Base-by-base conservation (phyloP, 2,888 invertebrate species). In the Drosophila cracens region DNA sequence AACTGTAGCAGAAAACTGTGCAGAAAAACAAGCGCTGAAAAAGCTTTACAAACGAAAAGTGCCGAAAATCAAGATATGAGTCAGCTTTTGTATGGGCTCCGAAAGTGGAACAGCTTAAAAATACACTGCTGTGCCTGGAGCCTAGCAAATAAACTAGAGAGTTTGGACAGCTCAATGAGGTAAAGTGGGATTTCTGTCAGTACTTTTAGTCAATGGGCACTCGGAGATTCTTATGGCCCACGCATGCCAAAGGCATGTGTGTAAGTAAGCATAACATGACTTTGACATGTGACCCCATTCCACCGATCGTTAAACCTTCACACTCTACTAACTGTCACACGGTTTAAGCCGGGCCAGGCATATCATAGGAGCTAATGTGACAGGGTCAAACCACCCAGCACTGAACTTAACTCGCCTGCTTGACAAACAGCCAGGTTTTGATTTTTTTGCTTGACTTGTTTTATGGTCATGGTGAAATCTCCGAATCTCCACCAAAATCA, bases 291-390 rank as follows among this genome's bases (percentile, higher is more conserved):
- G 83, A 80, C 87, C 87, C 75, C 87, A 82, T 86, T 89, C 81
- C 76, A 79, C 76, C 81, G 79, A 81, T 83, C 88, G 84, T 90
- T 87, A 90, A 89, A 86, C 88, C 90, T 89, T 90, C 81, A 90
- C 84, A 88, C 90, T 90, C 90, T 90, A 88, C 70, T 90, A 88
- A 86, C 87, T 86, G 75, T 74, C 68, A 66, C 59, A 61, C 54
- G 49, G 36, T 54, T 33, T 49, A 40, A 61, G 83, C 52, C 71
- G 62, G 68, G 68, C 81, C 85, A 82, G 74, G 76, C 75, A 77
- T 86, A 72, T 77, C 86, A 73, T 68, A 36, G 57, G 43, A 79
- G 81, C 69, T 79, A 75, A 82, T 81, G 76, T 70, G 90, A 69
- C 90, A 90, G 87, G 87, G 87, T 87, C 87, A 87, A 81, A 64